These are phyloP conservation scores for Drosophila baimaii DNA, from an alignment of 1,140 invertebrate species.

Conservation along the genomic window DNA sequence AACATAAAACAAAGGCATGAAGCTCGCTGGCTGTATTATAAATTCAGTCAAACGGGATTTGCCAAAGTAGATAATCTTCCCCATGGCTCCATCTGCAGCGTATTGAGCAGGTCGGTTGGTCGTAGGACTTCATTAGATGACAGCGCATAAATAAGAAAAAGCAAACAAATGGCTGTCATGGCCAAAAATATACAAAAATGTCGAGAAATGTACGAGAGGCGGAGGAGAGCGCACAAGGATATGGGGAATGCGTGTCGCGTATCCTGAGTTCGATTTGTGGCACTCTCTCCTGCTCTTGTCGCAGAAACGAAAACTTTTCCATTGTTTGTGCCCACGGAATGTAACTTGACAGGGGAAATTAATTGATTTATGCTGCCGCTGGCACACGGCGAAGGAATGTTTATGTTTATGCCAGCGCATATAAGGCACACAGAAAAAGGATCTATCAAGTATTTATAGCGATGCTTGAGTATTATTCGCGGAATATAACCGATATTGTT, in stretches of 20 bases:
- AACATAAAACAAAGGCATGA: conserved; percentile 10
- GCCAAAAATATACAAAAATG: conserved; percentile 42
- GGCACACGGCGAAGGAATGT: conserved; percentile 38
- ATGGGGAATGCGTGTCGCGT: conserved; percentile 18
- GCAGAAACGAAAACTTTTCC: conserved; percentile 29
- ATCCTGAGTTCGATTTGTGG: conserved; percentile 44
- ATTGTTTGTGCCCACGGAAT: conserved; percentile 70
- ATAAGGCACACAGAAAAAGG: conserved; percentile 5
- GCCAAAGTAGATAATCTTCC: conserved; percentile 42
- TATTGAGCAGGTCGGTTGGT: conserved; percentile 34
- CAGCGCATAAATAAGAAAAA: conserved; percentile 50
- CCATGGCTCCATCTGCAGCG: conserved; percentile 20
- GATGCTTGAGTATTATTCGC: background rate
- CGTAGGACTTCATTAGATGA: conserved; percentile 58
- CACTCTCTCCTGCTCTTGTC: conserved; percentile 6
- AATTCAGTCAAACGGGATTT: conserved; percentile 47
- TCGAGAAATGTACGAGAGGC: background rate
- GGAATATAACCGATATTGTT: background rate
- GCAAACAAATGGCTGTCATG: conserved; percentile 60
- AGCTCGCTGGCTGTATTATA: conserved; percentile 24
- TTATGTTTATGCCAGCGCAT: conserved; percentile 20
- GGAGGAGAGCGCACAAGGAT: background rate
- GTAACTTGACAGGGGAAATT: conserved; percentile 70
- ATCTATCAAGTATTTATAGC: conserved; percentile 8
- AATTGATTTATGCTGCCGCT: conserved; percentile 72